These are phyloP conservation scores for Nemapogon koenigi DNA, from an alignment of 2,888 invertebrate species.

Conservation along the genomic window DNA sequence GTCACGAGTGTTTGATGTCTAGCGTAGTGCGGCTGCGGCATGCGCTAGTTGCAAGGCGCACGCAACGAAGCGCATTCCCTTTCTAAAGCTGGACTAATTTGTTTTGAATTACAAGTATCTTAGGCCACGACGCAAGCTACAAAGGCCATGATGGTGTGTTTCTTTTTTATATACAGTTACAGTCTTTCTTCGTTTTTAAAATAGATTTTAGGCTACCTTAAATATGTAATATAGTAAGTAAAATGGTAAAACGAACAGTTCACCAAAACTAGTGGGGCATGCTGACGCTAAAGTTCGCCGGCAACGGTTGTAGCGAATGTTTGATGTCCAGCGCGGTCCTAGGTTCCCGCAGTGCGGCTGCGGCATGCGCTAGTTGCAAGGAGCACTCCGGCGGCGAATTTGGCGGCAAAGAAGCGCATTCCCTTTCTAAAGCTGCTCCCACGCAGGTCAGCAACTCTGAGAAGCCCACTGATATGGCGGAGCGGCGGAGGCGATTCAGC, in stretches of 20 bases:
- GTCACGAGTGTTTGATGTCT: constrained; percentile 51
- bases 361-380: constrained; percentile 88
- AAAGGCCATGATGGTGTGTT: no score
- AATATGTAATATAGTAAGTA: no score
- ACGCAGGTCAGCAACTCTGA: constrained; percentile 86
- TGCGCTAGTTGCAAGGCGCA: constrained; percentile 89
- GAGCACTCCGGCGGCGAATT: constrained; percentile 86
- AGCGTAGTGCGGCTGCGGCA: constrained; percentile 80
- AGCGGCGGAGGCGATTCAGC: constrained; percentile 86
- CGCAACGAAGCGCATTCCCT: constrained; percentile 83
- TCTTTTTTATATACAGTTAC: no score
- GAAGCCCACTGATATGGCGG: constrained; percentile 92
- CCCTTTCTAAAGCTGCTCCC: constrained; percentile 87
- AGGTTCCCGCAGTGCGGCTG: constrained; percentile 79
- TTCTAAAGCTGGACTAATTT: constrained; percentile 87
- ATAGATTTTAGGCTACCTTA: no score
- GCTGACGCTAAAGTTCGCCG: constrained; percentile 26
- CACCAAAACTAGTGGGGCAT: background rate
- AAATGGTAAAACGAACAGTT: background rate
- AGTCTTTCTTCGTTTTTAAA: no score
- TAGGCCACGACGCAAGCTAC: no score
- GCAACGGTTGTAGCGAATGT: constrained; percentile 41
- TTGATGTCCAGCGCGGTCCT: constrained; percentile 58
- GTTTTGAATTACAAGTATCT: no score
- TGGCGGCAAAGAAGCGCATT: constrained; percentile 80